These are phyloP conservation scores for Peromyscus maniculatus DNA, from an alignment of 2,113 vertebrate genomes.

Conservation along the genomic window DNA sequence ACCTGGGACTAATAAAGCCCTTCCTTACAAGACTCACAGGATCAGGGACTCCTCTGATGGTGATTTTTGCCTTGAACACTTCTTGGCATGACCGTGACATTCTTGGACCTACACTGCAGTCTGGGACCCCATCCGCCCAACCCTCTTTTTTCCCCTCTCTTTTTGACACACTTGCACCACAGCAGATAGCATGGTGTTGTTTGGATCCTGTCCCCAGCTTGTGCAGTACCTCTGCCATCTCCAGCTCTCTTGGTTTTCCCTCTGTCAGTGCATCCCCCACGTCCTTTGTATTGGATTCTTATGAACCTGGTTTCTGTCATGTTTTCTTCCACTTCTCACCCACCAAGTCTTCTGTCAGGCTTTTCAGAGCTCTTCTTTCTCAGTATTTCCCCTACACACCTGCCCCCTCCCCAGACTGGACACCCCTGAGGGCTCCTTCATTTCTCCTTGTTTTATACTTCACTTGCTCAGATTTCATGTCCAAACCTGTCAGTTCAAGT, in stretches of 20 bases:
- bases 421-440: neutral
- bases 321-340: neutral
- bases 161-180: too few species aligned
- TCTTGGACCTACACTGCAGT: neutral
- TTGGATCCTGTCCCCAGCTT: neutral
- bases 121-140: neutral
- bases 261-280: neutral
- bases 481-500: constrained; percentile 4
- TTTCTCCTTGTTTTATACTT: neutral
- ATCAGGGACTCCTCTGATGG: neutral
- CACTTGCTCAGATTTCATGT: neutral
- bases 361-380: neutral
- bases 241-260: neutral
- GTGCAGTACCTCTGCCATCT: neutral
- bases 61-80: neutral
- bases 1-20: neutral
- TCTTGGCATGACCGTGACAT: neutral
- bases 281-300: neutral
- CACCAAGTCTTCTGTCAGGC: neutral
- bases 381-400: neutral
- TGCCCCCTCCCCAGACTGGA: neutral
- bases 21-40: neutral
- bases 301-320: neutral
- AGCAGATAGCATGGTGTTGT: neutral
- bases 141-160: neutral